phyloP scores from a whole-genome alignment of 1,140 invertebrate species.

The Calephelis nemesis region DNA sequence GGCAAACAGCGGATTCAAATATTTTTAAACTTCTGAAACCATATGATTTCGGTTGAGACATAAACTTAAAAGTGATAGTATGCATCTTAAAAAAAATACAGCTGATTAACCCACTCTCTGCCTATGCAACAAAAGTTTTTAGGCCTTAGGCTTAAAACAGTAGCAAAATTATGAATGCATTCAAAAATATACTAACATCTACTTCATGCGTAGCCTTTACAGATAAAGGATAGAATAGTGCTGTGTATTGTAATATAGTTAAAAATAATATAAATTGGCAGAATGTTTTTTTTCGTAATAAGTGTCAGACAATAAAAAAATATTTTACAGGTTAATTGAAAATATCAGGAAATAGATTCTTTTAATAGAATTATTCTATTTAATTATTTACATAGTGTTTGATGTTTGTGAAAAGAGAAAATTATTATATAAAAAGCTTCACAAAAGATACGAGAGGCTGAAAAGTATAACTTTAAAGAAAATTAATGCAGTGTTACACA shows the following conservation, averaged over 20 bases:
- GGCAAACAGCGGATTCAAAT: not conserved
- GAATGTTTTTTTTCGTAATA: too few relatives aligned
- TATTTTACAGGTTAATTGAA: too few relatives aligned
- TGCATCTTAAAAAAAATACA: not conserved
- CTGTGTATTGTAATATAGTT: slow-evolving; percentile 3
- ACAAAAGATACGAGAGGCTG: slow-evolving; percentile 12
- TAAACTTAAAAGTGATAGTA: not conserved
- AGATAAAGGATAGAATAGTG: slow-evolving; percentile 1
- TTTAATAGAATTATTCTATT: not conserved
- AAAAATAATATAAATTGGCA: not conserved
- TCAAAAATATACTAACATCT: not conserved
- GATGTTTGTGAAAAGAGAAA: slow-evolving; percentile 78
- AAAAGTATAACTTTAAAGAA: slow-evolving; percentile 2
- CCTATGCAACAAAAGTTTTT: not conserved
- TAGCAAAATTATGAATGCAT: not conserved
- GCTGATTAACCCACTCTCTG: not conserved
- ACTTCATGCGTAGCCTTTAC: not conserved
- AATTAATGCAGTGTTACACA: slow-evolving; percentile 17
- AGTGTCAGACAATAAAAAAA: too few relatives aligned
- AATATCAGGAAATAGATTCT: too few relatives aligned
- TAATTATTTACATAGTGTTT: slow-evolving; percentile 42
- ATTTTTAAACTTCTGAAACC: not conserved
- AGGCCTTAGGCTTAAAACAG: not conserved
- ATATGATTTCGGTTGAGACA: not conserved
- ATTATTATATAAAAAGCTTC: slow-evolving; percentile 31